These are phyloP conservation scores for Miichthys miiuy DNA, from an alignment of 2,797 vertebrate species.

Conservation along the genomic window DNA sequence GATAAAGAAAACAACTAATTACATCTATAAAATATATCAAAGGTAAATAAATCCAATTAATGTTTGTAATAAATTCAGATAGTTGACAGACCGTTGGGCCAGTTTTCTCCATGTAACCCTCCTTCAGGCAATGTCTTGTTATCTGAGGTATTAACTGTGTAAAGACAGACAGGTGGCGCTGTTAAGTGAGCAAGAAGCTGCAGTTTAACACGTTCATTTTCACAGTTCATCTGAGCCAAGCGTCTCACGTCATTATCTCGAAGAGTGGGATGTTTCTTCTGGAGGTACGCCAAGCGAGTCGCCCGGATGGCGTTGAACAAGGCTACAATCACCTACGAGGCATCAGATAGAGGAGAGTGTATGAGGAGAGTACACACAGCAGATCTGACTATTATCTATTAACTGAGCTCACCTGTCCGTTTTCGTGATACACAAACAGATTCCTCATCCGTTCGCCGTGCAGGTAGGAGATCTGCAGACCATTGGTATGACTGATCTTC, in stretches of 20 bases:
- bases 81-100: constrained; percentile 88
- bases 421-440: constrained; percentile 93
- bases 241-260: constrained; percentile 86
- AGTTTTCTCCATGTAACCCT: constrained; percentile 95
- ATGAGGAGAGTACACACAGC: background rate
- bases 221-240: background rate
- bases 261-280: constrained; percentile 83
- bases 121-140: constrained; percentile 86
- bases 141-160: constrained; percentile 88
- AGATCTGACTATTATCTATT: background rate
- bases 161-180: constrained; percentile 22
- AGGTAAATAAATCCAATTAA: constrained; percentile 49
- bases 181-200: background rate
- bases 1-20: background rate
- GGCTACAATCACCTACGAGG: constrained; percentile 88
- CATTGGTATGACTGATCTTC: constrained; percentile 89
- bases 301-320: constrained; percentile 93
- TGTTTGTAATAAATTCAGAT: constrained; percentile 10
- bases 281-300: constrained; percentile 89
- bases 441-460: constrained; percentile 86
- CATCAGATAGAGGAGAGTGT: constrained; percentile 9
- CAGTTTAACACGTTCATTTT: background rate
- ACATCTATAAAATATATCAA: background rate
- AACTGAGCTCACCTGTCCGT: constrained; percentile 85
- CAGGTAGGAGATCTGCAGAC: constrained; percentile 90